Conservation (phyloP, 2,797 vertebrate species). For the Smutsia temminckii region DNA sequence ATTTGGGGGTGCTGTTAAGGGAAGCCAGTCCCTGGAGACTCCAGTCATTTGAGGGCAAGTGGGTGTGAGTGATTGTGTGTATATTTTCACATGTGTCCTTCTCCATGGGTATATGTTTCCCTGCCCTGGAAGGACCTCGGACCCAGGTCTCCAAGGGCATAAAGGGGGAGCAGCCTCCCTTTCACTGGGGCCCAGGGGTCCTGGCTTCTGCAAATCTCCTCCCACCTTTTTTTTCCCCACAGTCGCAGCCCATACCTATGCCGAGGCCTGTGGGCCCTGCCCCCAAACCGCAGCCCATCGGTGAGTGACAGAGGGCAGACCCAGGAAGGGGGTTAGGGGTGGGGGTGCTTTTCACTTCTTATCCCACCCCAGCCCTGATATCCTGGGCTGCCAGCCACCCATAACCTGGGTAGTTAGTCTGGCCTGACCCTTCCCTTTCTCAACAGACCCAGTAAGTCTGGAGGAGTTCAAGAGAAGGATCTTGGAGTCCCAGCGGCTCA, state of each 20-base stretch:
- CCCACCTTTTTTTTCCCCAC: not conserved
- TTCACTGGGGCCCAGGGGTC: not conserved
- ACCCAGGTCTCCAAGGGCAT: not conserved
- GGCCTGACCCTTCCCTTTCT: not conserved
- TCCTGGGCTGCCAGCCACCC: not conserved
- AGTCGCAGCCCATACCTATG: not conserved
- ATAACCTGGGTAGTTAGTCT: not conserved
- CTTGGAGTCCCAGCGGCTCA: conserved; percentile 40
- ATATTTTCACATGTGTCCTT: fast-evolving
- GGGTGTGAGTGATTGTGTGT: not conserved
- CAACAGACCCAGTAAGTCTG: conserved; percentile 38
- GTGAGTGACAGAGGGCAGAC: conserved; percentile 28
- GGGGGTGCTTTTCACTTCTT: not conserved
- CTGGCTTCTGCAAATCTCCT: not conserved
- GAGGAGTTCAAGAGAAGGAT: conserved; percentile 72
- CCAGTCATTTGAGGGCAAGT: not conserved
- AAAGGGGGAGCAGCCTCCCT: not conserved
- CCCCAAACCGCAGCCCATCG: not conserved
- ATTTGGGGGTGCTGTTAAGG: not conserved
- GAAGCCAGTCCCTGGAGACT: not conserved
- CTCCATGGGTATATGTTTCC: not conserved
- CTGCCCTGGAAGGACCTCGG: not conserved
- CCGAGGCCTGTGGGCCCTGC: not conserved
- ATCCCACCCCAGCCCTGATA: not conserved
- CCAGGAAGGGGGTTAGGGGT: too few species aligned